A percentile compares a stretch with the other conserved stretches of the same genome.
Evolutionary conservation across 2,113 vertebrate species (phyloP).

Genomic region (Montifringilla adamsi): DNA sequence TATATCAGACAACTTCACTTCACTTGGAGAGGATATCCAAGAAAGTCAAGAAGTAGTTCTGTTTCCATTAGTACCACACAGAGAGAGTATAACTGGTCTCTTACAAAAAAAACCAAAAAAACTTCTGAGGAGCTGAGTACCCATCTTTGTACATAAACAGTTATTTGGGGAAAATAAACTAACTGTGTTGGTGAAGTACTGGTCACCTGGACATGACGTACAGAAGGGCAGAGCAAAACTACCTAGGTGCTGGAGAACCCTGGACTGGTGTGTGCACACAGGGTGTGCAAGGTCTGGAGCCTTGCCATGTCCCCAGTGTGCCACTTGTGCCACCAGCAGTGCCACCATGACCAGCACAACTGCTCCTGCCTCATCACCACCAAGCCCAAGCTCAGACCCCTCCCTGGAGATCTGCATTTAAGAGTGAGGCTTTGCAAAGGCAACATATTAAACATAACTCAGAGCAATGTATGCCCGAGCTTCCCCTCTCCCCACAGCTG

Average conservation of each 20-base stretch:
- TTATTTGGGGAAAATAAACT: neutral
- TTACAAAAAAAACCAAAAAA: neutral
- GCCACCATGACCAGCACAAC: rapidly evolving
- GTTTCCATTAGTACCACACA: neutral
- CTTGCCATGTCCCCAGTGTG: rapidly evolving
- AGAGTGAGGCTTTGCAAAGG: neutral
- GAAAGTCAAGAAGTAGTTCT: neutral
- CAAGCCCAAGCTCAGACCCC: neutral
- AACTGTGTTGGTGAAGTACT: neutral
- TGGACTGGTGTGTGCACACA: rapidly evolving
- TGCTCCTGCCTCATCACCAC: rapidly evolving
- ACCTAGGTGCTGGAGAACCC: rapidly evolving
- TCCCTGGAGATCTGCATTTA: rapidly evolving
- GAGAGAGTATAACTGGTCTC: neutral
- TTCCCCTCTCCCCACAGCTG: rapidly evolving
- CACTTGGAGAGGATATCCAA: neutral
- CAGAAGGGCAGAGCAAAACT: neutral
- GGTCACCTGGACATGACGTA: rapidly evolving
- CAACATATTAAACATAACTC: neutral
- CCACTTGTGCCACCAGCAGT: neutral
- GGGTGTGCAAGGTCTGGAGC: neutral
- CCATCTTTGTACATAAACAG: neutral
- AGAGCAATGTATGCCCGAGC: neutral
- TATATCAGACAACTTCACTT: neutral
- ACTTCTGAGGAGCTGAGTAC: neutral